These are phyloP conservation scores for Mythimna loreyi DNA, from an alignment of 2,888 invertebrate genomes.

Conservation along the genomic window DNA sequence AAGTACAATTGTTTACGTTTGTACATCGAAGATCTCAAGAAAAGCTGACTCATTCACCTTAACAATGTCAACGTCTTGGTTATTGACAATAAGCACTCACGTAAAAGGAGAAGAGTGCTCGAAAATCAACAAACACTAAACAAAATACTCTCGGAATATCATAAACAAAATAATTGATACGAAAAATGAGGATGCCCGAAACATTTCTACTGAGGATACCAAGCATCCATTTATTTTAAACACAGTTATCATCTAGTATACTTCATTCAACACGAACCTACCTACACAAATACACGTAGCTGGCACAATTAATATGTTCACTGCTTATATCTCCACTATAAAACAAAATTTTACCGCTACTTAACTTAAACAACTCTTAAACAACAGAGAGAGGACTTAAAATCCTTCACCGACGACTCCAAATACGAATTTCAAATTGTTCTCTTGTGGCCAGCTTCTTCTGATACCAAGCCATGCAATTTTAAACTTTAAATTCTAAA, in stretches of 20 bases:
- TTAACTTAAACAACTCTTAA: conserved; percentile 84
- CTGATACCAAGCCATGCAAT: conserved; percentile 68
- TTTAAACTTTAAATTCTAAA: conserved; percentile 48
- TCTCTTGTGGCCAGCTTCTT: conserved; percentile 83
- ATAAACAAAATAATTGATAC: conserved; percentile 60
- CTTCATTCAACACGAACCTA: conserved; percentile 75
- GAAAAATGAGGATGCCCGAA: conserved; percentile 61
- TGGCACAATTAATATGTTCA: conserved; percentile 86
- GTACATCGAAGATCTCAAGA: conserved; percentile 49
- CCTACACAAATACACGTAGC: conserved; percentile 73
- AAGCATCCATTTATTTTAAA: conserved; percentile 69
- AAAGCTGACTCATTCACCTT: conserved; percentile 64
- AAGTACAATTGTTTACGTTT: conserved; percentile 61
- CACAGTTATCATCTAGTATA: conserved; percentile 75
- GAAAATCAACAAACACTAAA: conserved; percentile 59
- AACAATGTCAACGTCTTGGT: conserved; percentile 65
- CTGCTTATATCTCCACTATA: conserved; percentile 83
- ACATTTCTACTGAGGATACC: conserved; percentile 64
- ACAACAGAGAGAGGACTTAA: conserved; percentile 87
- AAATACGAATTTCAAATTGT: conserved; percentile 90
- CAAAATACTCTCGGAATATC: conserved; percentile 53
- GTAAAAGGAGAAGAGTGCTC: conserved; percentile 58
- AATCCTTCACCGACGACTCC: conserved; percentile 88
- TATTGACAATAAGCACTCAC: conserved; percentile 63
- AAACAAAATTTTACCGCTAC: conserved; percentile 88